Evolutionary conservation across 2,797 vertebrate species (phyloP).

Genomic region (Graptemys geographica): DNA sequence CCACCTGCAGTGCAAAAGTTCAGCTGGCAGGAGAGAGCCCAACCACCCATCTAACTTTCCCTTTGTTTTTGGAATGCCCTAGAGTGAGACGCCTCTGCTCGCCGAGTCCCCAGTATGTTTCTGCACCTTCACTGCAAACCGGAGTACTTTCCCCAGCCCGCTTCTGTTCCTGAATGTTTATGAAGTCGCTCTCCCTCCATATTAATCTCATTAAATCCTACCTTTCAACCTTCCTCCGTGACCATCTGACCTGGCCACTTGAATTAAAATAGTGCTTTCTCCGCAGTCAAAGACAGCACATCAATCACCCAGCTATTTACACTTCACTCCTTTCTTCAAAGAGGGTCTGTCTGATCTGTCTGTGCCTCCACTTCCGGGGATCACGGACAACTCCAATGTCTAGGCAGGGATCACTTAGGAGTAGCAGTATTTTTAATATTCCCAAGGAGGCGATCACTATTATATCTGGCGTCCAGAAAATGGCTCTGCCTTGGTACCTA

Average conservation of each 20-base stretch:
- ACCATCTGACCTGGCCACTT: constrained; percentile 72
- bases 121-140: background rate
- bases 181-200: constrained; percentile 26
- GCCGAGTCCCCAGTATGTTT: background rate
- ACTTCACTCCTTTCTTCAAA: constrained; percentile 60
- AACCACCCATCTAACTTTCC: constrained; percentile 33
- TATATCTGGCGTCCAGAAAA: background rate
- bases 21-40: constrained; percentile 58
- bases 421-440: background rate
- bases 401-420: background rate
- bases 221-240: constrained; percentile 72
- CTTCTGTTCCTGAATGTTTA: constrained; percentile 20
- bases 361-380: constrained; percentile 38
- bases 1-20: constrained; percentile 69
- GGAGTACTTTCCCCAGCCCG: background rate
- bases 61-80: background rate
- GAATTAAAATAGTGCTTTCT: constrained; percentile 73
- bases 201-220: constrained; percentile 73
- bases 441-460: background rate
- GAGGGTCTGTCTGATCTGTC: constrained; percentile 24
- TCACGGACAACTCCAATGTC: background rate
- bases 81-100: background rate
- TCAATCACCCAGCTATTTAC: constrained; percentile 67
- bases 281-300: constrained; percentile 71
- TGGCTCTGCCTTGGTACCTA: background rate